These are phyloP conservation scores for Epicauta chinensis DNA, from an alignment of 1,140 invertebrate genomes.

Conservation along the genomic window DNA sequence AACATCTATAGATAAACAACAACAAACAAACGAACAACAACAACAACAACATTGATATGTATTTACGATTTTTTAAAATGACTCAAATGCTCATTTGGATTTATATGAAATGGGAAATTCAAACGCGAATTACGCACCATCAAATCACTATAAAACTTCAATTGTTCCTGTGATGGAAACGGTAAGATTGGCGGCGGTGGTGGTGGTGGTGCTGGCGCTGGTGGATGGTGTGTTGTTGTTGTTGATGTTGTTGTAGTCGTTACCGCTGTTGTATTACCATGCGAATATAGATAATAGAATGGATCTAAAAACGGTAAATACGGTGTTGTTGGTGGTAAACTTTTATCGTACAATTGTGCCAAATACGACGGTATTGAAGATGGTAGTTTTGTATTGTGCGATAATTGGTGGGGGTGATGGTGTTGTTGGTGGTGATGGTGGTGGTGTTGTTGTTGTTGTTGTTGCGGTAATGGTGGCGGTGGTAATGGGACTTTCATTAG, in stretches of 20 bases:
- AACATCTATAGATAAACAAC: too few relatives aligned
- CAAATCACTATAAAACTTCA: conserved; percentile 45
- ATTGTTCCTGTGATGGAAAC: conserved; percentile 37
- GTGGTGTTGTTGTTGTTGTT: not conserved
- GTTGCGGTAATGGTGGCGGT: conserved; percentile 8
- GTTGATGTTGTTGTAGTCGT: not conserved
- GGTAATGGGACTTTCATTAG: too few relatives aligned
- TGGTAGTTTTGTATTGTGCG: conserved; percentile 6
- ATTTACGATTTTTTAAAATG: conserved; percentile 24
- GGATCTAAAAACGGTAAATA: conserved; percentile 2
- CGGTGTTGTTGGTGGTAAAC: not conserved
- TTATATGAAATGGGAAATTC: conserved; percentile 24
- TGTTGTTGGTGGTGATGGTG: conserved; percentile 1
- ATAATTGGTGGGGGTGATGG: conserved; percentile 9
- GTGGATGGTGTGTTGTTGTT: not conserved
- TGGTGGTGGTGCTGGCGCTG: not conserved
- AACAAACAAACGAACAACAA: too few relatives aligned
- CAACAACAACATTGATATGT: conserved; percentile 7
- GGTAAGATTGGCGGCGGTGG: conserved; percentile 21
- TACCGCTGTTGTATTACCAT: not conserved
- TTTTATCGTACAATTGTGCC: conserved; percentile 21
- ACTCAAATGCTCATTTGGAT: conserved; percentile 15
- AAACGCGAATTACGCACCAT: conserved; percentile 29
- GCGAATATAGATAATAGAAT: not conserved
- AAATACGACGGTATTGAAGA: conserved; percentile 14